phyloP scores from a whole-genome alignment of 1,140 invertebrate species.

The Prorops nasuta region DNA sequence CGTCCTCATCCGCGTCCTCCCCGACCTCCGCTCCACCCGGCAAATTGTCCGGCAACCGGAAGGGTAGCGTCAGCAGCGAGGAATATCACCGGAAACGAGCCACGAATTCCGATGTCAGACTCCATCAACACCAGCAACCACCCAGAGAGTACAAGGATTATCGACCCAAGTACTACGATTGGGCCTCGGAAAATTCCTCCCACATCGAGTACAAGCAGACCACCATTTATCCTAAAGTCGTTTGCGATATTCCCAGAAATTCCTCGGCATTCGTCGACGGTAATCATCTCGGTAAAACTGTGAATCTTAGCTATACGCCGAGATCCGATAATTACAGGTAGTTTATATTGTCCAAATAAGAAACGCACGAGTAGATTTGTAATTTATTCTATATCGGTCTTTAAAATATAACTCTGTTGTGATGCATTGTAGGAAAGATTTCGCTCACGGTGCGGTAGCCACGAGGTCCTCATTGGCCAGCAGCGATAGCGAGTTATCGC shows the following conservation, averaged over 20 bases:
- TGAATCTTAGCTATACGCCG: slow-evolving; percentile 33
- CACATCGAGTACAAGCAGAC: slow-evolving; percentile 43
- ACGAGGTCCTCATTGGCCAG: slow-evolving; percentile 47
- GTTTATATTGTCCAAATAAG: not conserved
- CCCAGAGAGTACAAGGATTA: slow-evolving; percentile 58
- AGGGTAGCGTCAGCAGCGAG: slow-evolving; percentile 29
- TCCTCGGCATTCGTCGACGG: slow-evolving; percentile 49
- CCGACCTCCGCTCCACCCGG: slow-evolving; percentile 35
- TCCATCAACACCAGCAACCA: slow-evolving; percentile 34
- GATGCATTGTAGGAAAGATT: slow-evolving; percentile 58
- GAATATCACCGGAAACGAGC: slow-evolving; percentile 32
- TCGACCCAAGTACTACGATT: slow-evolving; percentile 47
- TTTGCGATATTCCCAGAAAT: slow-evolving; percentile 58
- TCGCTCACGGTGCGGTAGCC: slow-evolving; percentile 55
- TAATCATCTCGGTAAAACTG: slow-evolving; percentile 31
- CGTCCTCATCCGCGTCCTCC: slow-evolving; percentile 54
- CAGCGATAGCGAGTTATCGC: slow-evolving; percentile 55
- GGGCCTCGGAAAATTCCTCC: slow-evolving; percentile 33
- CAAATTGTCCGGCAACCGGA: slow-evolving; percentile 24
- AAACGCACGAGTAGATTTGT: not conserved
- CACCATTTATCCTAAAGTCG: slow-evolving; percentile 56
- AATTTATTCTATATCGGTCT: too few relatives aligned
- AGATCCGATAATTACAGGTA: slow-evolving; percentile 45
- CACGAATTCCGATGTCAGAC: slow-evolving; percentile 51
- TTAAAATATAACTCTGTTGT: too few relatives aligned